Conservation (phyloP, 2,888 invertebrate species). For the Stenichneumon culpator region DNA sequence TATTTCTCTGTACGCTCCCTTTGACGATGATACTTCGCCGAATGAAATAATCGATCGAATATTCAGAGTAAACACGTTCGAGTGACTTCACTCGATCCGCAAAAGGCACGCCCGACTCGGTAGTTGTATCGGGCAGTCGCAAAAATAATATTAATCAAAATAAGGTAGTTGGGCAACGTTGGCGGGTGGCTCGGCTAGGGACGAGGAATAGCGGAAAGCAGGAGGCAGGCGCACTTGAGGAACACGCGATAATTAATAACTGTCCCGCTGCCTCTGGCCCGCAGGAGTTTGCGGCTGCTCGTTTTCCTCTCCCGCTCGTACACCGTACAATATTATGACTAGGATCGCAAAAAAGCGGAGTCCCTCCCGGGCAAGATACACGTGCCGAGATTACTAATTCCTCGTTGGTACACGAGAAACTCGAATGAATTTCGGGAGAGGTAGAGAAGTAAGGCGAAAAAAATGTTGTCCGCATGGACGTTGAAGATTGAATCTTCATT, state of each 20-base stretch:
- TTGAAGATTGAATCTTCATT: slow-evolving; percentile 8
- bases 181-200: slow-evolving; percentile 23
- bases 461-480: neutral
- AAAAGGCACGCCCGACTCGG: neutral
- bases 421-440: slow-evolving; percentile 36
- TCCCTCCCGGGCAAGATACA: slow-evolving; percentile 59
- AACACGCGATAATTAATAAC: slow-evolving; percentile 68
- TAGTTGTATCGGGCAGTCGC: neutral
- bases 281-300: slow-evolving; percentile 61
- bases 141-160: slow-evolving; percentile 68
- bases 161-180: slow-evolving; percentile 13
- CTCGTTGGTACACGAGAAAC: slow-evolving; percentile 21
- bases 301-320: slow-evolving; percentile 44
- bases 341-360: slow-evolving; percentile 56
- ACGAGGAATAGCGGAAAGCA: slow-evolving; percentile 30
- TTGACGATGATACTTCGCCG: neutral
- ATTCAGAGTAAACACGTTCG: neutral
- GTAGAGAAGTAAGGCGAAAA: slow-evolving; percentile 59
- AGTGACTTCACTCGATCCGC: neutral
- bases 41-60: neutral
- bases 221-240: slow-evolving; percentile 22
- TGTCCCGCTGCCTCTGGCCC: slow-evolving; percentile 56
- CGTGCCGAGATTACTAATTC: slow-evolving; percentile 61
- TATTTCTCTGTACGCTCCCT: neutral
- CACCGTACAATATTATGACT: slow-evolving; percentile 40